Conservation (phyloP, 1,140 invertebrate species). For the Sarcophaga bullata region DNA sequence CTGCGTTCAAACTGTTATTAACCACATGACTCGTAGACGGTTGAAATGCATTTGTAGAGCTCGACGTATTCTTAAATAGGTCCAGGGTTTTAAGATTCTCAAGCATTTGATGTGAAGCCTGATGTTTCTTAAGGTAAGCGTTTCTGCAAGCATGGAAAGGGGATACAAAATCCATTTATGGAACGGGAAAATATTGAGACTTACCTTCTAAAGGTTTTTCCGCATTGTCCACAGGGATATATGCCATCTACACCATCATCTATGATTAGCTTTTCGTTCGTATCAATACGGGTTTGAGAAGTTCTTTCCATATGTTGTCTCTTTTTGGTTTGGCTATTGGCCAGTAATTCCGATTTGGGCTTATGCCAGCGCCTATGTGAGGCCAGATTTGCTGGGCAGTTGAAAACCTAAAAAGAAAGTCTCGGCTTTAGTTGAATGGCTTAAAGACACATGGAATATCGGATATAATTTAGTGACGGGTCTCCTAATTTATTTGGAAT, state of each 20-base stretch:
- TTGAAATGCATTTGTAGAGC: slow-evolving; percentile 3
- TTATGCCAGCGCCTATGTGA: slow-evolving; percentile 94
- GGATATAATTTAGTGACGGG: not conserved
- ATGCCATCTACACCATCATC: slow-evolving; percentile 63
- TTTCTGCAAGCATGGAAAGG: slow-evolving; percentile 67
- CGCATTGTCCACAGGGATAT: slow-evolving; percentile 80
- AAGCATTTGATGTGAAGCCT: slow-evolving; percentile 64
- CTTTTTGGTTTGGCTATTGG: slow-evolving; percentile 49
- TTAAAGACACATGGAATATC: not conserved
- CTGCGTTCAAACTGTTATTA: slow-evolving; percentile 14
- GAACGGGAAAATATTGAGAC: not conserved
- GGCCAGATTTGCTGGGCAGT: slow-evolving; percentile 97
- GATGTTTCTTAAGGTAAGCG: slow-evolving; percentile 81
- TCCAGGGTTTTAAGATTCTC: slow-evolving; percentile 58
- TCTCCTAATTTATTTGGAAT: too few species aligned
- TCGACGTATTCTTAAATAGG: slow-evolving; percentile 50
- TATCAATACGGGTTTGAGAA: slow-evolving; percentile 51
- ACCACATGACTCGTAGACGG: slow-evolving; percentile 41
- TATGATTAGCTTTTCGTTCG: slow-evolving; percentile 32
- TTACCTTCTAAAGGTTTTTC: slow-evolving; percentile 79
- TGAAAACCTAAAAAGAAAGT: slow-evolving; percentile 79
- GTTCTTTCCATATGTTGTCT: slow-evolving; percentile 61
- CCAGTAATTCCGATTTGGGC: slow-evolving; percentile 68
- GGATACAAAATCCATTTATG: not conserved
- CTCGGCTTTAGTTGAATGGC: too few species aligned